These are phyloP conservation scores for Lytechinus variegatus DNA, from an alignment of 35 echinoderm and acorn worm genomes.

Conservation along the genomic window DNA sequence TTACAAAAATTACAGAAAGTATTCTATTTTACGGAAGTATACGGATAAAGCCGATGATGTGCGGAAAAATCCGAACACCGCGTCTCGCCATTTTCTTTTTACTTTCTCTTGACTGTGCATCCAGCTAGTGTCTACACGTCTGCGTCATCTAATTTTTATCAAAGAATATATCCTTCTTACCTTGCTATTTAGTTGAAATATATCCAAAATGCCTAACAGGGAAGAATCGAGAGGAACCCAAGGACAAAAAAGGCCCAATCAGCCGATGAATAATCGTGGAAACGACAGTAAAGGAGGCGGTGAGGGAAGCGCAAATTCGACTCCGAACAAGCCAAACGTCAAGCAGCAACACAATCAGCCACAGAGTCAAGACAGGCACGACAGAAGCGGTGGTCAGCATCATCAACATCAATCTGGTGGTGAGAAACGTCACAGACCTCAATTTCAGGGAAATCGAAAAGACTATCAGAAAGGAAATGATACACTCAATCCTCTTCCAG, in stretches of 20 bases:
- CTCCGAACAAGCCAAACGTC: not conserved
- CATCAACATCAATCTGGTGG: not conserved
- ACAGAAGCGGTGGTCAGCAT: not conserved
- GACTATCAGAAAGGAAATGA: slow-evolving; percentile 44
- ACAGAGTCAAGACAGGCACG: too few relatives aligned
- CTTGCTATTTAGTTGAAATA: not conserved
- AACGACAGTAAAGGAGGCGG: slow-evolving; percentile 41
- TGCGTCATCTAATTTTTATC: too few relatives aligned
- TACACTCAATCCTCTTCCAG: slow-evolving; percentile 14
- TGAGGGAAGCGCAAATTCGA: slow-evolving; percentile 17
- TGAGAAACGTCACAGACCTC: slow-evolving; percentile 54
- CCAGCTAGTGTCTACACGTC: not conserved
- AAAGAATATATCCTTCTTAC: not conserved
- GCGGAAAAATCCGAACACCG: not conserved
- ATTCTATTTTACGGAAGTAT: not conserved
- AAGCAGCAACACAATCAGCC: not conserved
- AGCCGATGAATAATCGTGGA: not conserved
- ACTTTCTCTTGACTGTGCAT: too few relatives aligned
- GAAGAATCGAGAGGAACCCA: slow-evolving; percentile 47
- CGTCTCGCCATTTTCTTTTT: not conserved
- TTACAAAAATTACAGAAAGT: not conserved
- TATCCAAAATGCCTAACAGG: slow-evolving; percentile 42
- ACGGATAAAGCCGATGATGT: not conserved
- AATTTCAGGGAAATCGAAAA: slow-evolving; percentile 27
- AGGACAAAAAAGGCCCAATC: slow-evolving; percentile 21